Conservation (phyloP, 2,797 vertebrate genomes). For the Meriones psammophilus region DNA sequence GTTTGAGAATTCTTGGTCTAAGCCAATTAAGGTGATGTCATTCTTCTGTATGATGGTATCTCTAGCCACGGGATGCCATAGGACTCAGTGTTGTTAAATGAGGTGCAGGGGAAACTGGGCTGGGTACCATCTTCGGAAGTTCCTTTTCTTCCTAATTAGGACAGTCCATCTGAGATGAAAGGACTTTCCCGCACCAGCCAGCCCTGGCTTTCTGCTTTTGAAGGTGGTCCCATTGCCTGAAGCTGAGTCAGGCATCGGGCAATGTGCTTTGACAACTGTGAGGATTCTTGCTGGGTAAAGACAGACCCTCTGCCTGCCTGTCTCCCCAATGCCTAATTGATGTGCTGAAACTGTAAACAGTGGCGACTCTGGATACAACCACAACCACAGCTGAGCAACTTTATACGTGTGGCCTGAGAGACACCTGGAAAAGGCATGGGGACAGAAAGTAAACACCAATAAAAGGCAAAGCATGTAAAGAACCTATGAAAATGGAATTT, state of each 20-base stretch:
- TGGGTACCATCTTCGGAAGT: constrained; percentile 43
- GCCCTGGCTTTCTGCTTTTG: constrained; percentile 54
- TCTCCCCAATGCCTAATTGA: constrained; percentile 30
- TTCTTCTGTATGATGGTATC: constrained; percentile 28
- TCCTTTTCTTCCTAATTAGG: constrained; percentile 75
- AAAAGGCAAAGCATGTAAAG: background rate
- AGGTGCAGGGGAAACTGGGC: constrained; percentile 37
- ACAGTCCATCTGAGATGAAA: constrained; percentile 72
- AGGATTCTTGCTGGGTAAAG: constrained; percentile 38
- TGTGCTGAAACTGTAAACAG: constrained; percentile 14
- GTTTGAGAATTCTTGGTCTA: constrained; percentile 16
- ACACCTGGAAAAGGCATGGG: background rate
- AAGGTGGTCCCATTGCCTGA: constrained; percentile 72
- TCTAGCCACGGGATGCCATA: background rate
- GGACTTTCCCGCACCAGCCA: constrained; percentile 17
- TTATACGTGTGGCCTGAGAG: background rate
- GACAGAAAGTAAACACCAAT: background rate
- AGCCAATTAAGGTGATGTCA: constrained; percentile 44
- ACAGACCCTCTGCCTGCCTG: background rate
- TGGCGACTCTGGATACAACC: background rate
- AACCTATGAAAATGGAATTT: background rate
- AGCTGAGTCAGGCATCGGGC: constrained; percentile 42
- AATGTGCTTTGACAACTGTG: constrained; percentile 64
- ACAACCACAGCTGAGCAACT: background rate
- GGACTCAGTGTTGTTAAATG: constrained; percentile 44